phyloP scores from a whole-genome alignment of 2,113 vertebrate species.

The Mungos mungo region DNA sequence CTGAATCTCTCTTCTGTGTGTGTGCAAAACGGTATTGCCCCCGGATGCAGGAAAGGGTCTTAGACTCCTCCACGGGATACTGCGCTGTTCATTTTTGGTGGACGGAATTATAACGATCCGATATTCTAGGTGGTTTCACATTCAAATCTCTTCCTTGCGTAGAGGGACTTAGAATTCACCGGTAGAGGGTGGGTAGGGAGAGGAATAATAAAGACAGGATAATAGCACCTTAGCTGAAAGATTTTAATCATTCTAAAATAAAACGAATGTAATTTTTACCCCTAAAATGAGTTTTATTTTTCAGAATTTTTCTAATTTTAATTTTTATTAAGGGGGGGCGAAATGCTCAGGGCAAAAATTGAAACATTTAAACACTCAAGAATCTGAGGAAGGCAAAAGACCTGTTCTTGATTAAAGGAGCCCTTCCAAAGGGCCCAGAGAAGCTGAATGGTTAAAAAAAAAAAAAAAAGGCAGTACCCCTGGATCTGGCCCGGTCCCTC shows the following conservation, averaged over 20 bases:
- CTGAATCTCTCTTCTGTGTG: not conserved
- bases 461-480: not conserved
- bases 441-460: not conserved
- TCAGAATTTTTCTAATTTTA: slow-evolving; percentile 29
- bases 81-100: not conserved
- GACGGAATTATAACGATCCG: slow-evolving; percentile 28
- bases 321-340: not conserved
- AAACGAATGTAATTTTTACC: slow-evolving; percentile 27
- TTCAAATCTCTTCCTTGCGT: slow-evolving; percentile 2
- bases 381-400: not conserved
- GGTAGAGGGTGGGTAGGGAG: not conserved
- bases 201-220: slow-evolving; percentile 19
- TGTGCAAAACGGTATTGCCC: not conserved
- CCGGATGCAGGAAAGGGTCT: not conserved
- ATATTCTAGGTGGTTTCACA: slow-evolving; percentile 18
- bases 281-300: slow-evolving; percentile 26
- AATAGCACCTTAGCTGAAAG: slow-evolving; percentile 43
- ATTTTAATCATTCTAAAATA: slow-evolving; percentile 42
- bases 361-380: not conserved
- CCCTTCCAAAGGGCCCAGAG: not conserved
- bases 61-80: not conserved
- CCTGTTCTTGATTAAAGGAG: not conserved
- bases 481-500: not conserved
- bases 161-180: slow-evolving; percentile 30
- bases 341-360: not conserved